Evolutionary conservation across 2,888 invertebrate genomes (phyloP), one percentile per base, ranked within the genome.

Genomic region (Amphipyra berbera): DNA sequence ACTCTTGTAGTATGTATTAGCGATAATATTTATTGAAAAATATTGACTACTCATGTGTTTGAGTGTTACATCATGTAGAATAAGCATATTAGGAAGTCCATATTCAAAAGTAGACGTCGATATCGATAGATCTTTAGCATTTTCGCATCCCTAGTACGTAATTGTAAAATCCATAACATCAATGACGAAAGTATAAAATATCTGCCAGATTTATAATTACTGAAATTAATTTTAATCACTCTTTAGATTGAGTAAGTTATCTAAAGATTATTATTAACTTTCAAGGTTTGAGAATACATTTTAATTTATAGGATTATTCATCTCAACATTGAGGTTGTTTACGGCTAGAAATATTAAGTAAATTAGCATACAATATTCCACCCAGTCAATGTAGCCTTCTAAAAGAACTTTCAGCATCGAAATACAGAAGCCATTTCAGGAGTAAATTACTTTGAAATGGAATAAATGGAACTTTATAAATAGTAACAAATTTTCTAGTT

Each of bases 371-470:
- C 9, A 13, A 9, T 47, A 47, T 33, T 33, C 14, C 10, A 12
- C n/a, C 8, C 7, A 37, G 0, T 0, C 12, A 14, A 12, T n/a
- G 6, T 21, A 30, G 30, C 3, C 3, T 14, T 5, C 37, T 21
- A 27, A 35, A 65, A 45, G 6, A 49, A 41, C 6, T 40, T 56
- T 27, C 12, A 38, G 1, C 6, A 0, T 44, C 15, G 6, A 40
- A 30, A 40, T 21, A 37, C 14, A 47, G 27, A 21, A 40, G 47
- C 7, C 33, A 47, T 12, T 60, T 27, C n/a, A 47, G 13, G 1
- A 44, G 37, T 15, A 62, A 53, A 61, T 61, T 69, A 47, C 38
- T 61, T 48, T 30, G 33, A n/a, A n/a, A n/a, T n/a, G n/a, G n/a
- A 13, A 30, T 35, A 61, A 37, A 46, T 0, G 48, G 42, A 58